Evolutionary conservation across 37 sponge, comb jelly and placozoan genomes (phyloP).

Genomic region (Petrosia ficiformis): DNA sequence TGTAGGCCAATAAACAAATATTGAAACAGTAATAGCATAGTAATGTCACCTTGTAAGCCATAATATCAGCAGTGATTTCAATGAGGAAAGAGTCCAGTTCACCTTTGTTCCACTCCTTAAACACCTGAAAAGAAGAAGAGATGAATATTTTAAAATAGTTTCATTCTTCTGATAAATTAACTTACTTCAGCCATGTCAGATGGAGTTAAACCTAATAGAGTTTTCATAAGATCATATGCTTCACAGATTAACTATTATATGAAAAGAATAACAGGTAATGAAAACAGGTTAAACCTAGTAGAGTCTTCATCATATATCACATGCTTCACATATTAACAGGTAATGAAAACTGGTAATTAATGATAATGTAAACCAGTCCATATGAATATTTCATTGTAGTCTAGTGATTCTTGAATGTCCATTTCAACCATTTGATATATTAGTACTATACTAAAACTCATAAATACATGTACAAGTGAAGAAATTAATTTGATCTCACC

Average conservation of each 20-base stretch:
- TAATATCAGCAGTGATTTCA: constrained; percentile 89
- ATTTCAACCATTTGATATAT: too few relatives aligned
- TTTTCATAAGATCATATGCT: constrained; percentile 94
- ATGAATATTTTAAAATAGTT: background rate
- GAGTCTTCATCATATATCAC: too few relatives aligned
- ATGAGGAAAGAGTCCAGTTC: constrained; percentile 97
- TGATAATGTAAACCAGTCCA: too few relatives aligned
- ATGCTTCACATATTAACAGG: too few relatives aligned
- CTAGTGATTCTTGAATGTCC: background rate
- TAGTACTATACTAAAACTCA: too few relatives aligned
- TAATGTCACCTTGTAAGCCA: constrained; percentile 80
- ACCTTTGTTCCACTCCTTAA: constrained; percentile 94
- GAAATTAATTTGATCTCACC: constrained; percentile 29
- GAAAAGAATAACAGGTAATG: too few relatives aligned
- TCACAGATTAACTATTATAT: constrained; percentile 93
- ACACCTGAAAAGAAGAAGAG: constrained; percentile 51
- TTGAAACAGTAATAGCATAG: constrained; percentile 30
- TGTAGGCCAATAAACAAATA: constrained; percentile 31
- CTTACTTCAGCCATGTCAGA: constrained; percentile 88
- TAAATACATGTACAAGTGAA: background rate
- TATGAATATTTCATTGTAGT: too few relatives aligned
- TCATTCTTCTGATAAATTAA: background rate
- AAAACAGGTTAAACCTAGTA: too few relatives aligned
- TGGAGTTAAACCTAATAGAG: constrained; percentile 73
- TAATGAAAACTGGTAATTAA: too few relatives aligned